Evolutionary conservation across 2,797 vertebrate genomes (phyloP).

Genomic region (Dendrocincla fuliginosa): DNA sequence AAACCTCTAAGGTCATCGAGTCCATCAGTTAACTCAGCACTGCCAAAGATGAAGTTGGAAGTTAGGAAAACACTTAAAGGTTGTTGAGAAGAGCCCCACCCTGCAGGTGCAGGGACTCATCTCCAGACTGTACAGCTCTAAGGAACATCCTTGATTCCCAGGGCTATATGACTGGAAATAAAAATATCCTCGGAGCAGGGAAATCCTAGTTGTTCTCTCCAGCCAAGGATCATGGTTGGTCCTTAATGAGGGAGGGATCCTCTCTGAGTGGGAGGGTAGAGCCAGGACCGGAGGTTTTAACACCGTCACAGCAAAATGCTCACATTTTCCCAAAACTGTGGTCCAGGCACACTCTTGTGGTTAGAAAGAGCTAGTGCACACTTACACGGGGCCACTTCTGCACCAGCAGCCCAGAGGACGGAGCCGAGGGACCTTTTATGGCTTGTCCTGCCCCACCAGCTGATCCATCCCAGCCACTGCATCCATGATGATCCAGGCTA

Average conservation of each 20-base stretch:
- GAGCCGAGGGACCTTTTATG: rapidly evolving
- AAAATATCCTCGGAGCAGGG: neutral
- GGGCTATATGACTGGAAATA: neutral
- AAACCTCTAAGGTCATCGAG: neutral
- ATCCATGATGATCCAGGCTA: rapidly evolving
- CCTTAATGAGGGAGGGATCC: neutral
- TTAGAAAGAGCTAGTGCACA: neutral
- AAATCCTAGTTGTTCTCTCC: neutral
- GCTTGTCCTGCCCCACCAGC: neutral
- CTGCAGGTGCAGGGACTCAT: neutral
- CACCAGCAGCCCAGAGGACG: neutral
- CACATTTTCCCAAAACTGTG: neutral
- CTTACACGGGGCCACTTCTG: neutral
- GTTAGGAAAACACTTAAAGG: neutral
- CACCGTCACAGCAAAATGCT: rapidly evolving
- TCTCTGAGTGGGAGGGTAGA: rapidly evolving
- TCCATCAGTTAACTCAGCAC: too few species aligned
- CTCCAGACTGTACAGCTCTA: neutral
- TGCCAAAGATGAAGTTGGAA: neutral
- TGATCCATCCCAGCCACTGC: rapidly evolving
- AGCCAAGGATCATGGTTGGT: neutral
- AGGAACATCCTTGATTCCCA: neutral
- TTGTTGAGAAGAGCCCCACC: neutral
- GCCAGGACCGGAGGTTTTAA: neutral
- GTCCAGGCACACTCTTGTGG: slow-evolving; percentile 62